A percentile compares a stretch with the other conserved stretches of the same genome.
These are phyloP conservation scores for Girardia tigrina DNA, from an alignment of 2,888 invertebrate species.

Conservation along the genomic window DNA sequence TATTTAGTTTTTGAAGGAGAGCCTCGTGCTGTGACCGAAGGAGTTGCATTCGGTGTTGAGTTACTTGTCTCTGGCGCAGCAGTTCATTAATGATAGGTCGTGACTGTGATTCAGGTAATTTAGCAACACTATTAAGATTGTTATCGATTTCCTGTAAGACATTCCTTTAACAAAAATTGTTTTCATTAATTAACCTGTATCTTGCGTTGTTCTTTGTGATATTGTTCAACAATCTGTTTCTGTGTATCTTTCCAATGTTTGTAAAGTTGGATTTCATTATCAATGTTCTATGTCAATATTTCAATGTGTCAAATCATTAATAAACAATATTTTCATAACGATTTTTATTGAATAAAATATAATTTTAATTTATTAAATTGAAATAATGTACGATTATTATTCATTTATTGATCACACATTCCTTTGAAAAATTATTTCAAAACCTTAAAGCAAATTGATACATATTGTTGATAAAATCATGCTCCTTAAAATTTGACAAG, in stretches of 20 bases:
- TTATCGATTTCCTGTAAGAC: not conserved
- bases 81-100: not conserved
- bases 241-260: not conserved
- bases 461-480: too few relatives aligned
- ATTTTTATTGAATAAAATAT: too few relatives aligned
- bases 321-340: too few relatives aligned
- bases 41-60: slow-evolving; percentile 2
- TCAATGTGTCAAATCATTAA: too few relatives aligned
- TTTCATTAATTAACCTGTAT: not conserved
- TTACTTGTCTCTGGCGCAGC: not conserved
- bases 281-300: too few relatives aligned
- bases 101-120: not conserved
- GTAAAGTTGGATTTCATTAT: not conserved
- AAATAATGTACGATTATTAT: too few relatives aligned
- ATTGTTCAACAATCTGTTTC: slow-evolving; percentile 2
- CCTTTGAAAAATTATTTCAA: too few relatives aligned
- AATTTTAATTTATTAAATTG: too few relatives aligned
- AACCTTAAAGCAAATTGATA: too few relatives aligned
- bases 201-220: not conserved
- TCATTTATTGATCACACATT: too few relatives aligned
- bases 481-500: too few relatives aligned
- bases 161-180: not conserved
- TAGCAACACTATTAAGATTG: not conserved
- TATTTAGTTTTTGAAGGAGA: not conserved
- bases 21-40: not conserved